Base-by-base conservation (phyloP, 2,888 invertebrate genomes). In the Dryobota labecula region DNA sequence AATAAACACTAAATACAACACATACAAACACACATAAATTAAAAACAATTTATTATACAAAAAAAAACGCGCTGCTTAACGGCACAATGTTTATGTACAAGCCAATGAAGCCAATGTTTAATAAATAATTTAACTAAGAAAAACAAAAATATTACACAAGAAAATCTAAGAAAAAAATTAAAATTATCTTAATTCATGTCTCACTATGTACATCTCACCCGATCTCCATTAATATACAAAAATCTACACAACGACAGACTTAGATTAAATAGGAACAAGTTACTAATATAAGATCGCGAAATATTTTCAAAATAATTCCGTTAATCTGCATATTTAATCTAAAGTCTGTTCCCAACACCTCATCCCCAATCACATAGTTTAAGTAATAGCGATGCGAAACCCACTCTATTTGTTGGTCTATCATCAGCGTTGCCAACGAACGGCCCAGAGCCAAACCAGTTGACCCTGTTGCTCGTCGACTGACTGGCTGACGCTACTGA, bases 371-470 rank as follows among this genome's bases (percentile, higher is more conserved):
- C 94, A 88, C 95, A 94, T 86, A 95, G 86, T 86, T 90, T 95
- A 86, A 95, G 91, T 90, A 96, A 92, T 88, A 95, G 89, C 80
- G 95, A 94, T 86, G 94, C 87, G 89, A 95, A 95, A 95, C 96
- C 95, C 93, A 96, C 96, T 95, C 96, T 93, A 89, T 96, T 95
- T 51, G 92, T 87, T 73, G 94, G 92, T 81, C 86, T 90, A 68
- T 95, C 94, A 69, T 93, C 95, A 73, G 96, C 94, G 79, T 96
- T 96, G 73, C 96, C 96, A 76, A 94, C 92, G 88, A 96, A 96
- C 24, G 96, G 96, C 43, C 96, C 96, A 30, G 96, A 96, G 86
- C 96, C 96, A 83, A 95, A 94, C 94, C 95, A 96, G 81, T 92
- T 95, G 89, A 90, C 93, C 75, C 94, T 87, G 70, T 90, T 92